phyloP scores from a whole-genome alignment of 2,797 vertebrate species.

The Erethizon dorsatum region DNA sequence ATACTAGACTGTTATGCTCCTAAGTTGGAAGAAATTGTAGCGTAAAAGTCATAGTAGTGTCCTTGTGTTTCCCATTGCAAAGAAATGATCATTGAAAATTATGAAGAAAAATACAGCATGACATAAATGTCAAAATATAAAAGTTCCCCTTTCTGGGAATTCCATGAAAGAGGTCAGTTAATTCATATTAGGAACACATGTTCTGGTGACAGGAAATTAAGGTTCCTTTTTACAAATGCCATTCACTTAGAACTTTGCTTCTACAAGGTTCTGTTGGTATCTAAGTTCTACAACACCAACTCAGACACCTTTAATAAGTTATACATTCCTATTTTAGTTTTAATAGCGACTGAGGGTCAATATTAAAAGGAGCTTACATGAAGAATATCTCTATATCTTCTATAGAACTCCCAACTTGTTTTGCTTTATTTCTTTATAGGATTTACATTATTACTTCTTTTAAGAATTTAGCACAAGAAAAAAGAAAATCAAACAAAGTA shows the following conservation, averaged over 20 bases:
- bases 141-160: neutral
- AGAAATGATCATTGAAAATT: constrained; percentile 19
- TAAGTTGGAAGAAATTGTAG: neutral
- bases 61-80: neutral
- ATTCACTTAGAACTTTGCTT: neutral
- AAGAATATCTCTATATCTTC: neutral
- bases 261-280: neutral
- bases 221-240: neutral
- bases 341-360: neutral
- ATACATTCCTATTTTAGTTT: neutral
- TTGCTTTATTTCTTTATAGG: constrained; percentile 27
- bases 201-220: neutral
- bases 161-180: neutral
- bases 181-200: neutral
- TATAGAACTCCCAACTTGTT: neutral
- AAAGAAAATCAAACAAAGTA: neutral
- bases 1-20: neutral
- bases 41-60: neutral
- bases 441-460: neutral
- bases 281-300: neutral
- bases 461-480: neutral
- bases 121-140: neutral
- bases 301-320: neutral
- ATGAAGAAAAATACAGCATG: neutral
- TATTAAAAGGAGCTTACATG: neutral